Evolutionary conservation across 2,888 invertebrate genomes (phyloP).

Genomic region (Bursaphelenchus okinawaensis): DNA sequence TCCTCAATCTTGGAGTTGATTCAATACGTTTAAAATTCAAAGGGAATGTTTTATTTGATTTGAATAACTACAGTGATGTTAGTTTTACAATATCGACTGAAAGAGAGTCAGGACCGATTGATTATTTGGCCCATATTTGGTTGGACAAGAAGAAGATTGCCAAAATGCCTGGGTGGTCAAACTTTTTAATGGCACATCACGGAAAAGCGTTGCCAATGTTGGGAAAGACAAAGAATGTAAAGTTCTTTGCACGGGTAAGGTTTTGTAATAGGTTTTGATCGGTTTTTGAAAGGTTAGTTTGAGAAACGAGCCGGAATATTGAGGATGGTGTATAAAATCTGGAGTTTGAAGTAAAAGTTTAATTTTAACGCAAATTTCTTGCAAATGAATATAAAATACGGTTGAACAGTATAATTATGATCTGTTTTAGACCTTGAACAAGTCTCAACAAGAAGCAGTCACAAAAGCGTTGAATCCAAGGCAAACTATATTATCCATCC

Average conservation of each 20-base stretch:
- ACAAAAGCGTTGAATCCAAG: slow-evolving; percentile 12
- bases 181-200: not conserved
- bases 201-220: not conserved
- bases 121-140: not conserved
- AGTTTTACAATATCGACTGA: not conserved
- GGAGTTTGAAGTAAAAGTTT: too few species aligned
- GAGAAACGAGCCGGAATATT: too few species aligned
- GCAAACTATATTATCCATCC: slow-evolving; percentile 21
- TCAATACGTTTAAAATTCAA: not conserved
- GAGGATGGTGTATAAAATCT: too few species aligned
- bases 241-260: not conserved
- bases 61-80: not conserved
- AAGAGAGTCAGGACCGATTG: not conserved
- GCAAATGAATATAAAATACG: too few species aligned
- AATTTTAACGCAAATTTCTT: too few species aligned
- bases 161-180: not conserved
- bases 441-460: slow-evolving; percentile 17
- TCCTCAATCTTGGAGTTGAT: not conserved
- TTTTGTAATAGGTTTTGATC: not conserved
- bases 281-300: too few species aligned
- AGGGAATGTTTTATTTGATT: not conserved
- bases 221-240: not conserved
- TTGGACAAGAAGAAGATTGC: not conserved
- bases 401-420: too few species aligned
- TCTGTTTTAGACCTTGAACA: slow-evolving; percentile 19